Base-by-base conservation (phyloP, 2,797 vertebrate species). In the Myiothlypis coronata region DNA sequence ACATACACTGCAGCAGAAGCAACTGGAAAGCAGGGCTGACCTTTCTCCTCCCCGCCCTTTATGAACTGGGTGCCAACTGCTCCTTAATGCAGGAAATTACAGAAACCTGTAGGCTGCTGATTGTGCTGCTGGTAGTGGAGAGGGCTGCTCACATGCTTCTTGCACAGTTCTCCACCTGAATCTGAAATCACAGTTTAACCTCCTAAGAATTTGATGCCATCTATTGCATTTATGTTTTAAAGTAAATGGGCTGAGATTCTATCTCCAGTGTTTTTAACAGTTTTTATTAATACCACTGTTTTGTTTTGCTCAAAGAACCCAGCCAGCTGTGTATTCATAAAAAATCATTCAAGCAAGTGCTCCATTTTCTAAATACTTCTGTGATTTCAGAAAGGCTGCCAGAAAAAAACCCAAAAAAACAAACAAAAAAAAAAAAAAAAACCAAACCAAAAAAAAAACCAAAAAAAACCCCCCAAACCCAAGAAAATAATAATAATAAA, bases 21-120 rank as follows among this genome's bases (percentile, higher is more conserved):
- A 1, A 49, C 11, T 19, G 56, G 57, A 53, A 80, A 89, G 10
- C 60, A n/a, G 35, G 34, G 41, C 24, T 82, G 39, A 32, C 28
- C n/a, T 14, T 39, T 39, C 34, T 44, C 12, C 44, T 67, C 35
- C 70, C 8, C 44, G 64, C 16, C 41, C 34, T 46, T 74, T 34
- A 37, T 26, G 41, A 90, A 89, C 49, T 27, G 75, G 23, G 22
- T 74, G 79, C 79, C 89, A 88, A 92, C 76, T 95, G 83, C 89
- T 83, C 63, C 26, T 1, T 12, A 35, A 37, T 8, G 15, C 59
- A 85, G 78, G 49, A 56, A 90, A 89, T 60, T 6, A 82, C 35
- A 83, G 35, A 77, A 83, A 83, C 53, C 84, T 55, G 60, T 37
- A 83, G 68, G 67, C 0, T 89, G 63, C 72, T 77, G 64, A 56